A percentile compares a stretch with the other conserved stretches of the same genome.
phyloP scores from a whole-genome alignment of 1,140 invertebrate genomes.

The Drosophila carrolli region DNA sequence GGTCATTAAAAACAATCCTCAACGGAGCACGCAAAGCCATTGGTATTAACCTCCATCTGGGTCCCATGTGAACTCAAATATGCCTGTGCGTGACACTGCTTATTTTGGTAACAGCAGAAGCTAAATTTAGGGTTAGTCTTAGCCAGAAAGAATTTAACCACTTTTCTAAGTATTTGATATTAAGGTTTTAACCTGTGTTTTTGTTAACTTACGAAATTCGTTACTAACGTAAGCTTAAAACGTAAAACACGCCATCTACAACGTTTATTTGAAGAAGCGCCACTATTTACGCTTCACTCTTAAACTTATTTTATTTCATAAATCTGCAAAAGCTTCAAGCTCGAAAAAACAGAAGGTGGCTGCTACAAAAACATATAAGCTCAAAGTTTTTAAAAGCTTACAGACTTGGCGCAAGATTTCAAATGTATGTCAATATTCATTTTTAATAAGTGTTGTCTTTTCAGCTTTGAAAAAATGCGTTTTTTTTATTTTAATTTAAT shows the following conservation, averaged over 20 bases:
- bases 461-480: too few relatives aligned
- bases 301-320: too few relatives aligned
- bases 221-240: background rate
- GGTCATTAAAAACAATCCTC: conserved; percentile 60
- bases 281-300: too few relatives aligned
- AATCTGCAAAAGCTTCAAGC: background rate
- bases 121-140: background rate
- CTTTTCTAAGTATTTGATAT: conserved; percentile 6
- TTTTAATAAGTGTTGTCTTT: too few relatives aligned
- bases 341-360: background rate
- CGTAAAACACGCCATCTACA: conserved; percentile 9
- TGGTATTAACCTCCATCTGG: conserved; percentile 24
- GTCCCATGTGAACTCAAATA: conserved; percentile 18
- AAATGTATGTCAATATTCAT: background rate
- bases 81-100: conserved; percentile 35
- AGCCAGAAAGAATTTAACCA: background rate
- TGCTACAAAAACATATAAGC: background rate
- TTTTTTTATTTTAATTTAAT: background rate
- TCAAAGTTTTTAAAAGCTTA: background rate
- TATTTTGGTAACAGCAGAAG: conserved; percentile 12
- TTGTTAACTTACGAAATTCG: background rate
- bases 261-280: background rate
- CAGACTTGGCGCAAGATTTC: background rate
- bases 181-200: background rate
- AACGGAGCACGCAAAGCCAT: conserved; percentile 55